phyloP scores from a whole-genome alignment of 2,888 invertebrate species.

The Ctenicera cuprea region DNA sequence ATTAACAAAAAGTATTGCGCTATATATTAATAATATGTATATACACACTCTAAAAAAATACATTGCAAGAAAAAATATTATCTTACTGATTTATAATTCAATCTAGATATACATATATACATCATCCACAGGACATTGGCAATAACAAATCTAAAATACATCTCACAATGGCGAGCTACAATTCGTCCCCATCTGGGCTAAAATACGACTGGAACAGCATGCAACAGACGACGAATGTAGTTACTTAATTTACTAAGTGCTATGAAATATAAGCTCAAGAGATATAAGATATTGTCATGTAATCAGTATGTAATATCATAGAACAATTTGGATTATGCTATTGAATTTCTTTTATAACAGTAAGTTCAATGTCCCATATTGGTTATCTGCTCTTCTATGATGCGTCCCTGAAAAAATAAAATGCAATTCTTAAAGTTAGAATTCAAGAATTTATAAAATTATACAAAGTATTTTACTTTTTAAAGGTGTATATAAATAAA shows the following conservation, averaged over 20 bases:
- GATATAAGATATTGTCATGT: slow-evolving; percentile 70
- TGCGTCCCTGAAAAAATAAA: slow-evolving; percentile 63
- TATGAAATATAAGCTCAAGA: slow-evolving; percentile 63
- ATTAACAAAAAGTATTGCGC: slow-evolving; percentile 40
- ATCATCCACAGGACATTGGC: slow-evolving; percentile 66
- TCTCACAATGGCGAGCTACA: slow-evolving; percentile 54
- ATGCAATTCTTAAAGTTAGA: too few relatives aligned
- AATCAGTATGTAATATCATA: slow-evolving; percentile 60
- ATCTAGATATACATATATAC: slow-evolving; percentile 73
- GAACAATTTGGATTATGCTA: slow-evolving; percentile 48
- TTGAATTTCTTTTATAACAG: slow-evolving; percentile 36
- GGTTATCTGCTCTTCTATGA: slow-evolving; percentile 59
- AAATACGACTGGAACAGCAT: slow-evolving; percentile 56
- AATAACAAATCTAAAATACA: slow-evolving; percentile 59
- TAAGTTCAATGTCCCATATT: slow-evolving; percentile 48
- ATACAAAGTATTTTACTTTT: too few relatives aligned
- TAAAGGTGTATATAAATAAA: too few relatives aligned
- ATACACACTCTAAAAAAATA: slow-evolving; percentile 67
- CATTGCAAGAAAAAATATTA: slow-evolving; percentile 72
- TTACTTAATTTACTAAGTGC: slow-evolving; percentile 53
- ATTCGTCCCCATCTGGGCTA: slow-evolving; percentile 48
- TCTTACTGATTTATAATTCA: slow-evolving; percentile 69
- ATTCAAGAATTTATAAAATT: too few relatives aligned
- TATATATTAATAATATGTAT: slow-evolving; percentile 48
- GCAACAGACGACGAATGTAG: slow-evolving; percentile 49